A percentile compares a stretch with the other conserved stretches of the same genome.
phyloP scores from a whole-genome alignment of 35 echinoderm and acorn worm species.

The Lytechinus variegatus region DNA sequence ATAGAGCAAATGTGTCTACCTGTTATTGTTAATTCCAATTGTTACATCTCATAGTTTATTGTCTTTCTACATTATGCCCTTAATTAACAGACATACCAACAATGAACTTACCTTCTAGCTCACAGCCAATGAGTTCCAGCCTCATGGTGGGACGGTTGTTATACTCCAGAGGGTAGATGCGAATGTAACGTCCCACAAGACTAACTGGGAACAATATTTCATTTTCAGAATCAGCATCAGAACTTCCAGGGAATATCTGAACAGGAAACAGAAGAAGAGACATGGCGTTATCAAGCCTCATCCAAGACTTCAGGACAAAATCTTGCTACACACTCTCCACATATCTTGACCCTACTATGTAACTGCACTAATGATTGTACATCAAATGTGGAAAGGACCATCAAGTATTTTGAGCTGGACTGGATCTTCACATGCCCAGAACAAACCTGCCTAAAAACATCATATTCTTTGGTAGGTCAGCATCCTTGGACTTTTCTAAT shows the following conservation, averaged over 20 bases:
- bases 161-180: slow-evolving; percentile 50
- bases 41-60: no score
- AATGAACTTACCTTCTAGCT: slow-evolving; percentile 36
- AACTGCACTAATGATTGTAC: neutral
- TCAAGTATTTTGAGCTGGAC: no score
- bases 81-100: no score
- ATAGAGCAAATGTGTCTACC: no score
- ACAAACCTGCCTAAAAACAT: no score
- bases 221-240: slow-evolving; percentile 52
- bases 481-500: no score
- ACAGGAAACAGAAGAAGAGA: neutral
- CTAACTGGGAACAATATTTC: slow-evolving; percentile 62
- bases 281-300: no score
- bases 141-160: slow-evolving; percentile 57
- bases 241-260: slow-evolving; percentile 58
- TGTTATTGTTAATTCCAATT: no score
- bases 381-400: neutral
- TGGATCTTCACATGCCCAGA: no score
- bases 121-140: slow-evolving; percentile 72
- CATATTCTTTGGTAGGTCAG: no score
- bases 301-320: no score
- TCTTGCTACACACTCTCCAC: neutral
- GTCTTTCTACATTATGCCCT: no score
- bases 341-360: neutral
- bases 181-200: slow-evolving; percentile 47